Conservation (phyloP, 1,140 invertebrate species). For the Solen grandis region DNA sequence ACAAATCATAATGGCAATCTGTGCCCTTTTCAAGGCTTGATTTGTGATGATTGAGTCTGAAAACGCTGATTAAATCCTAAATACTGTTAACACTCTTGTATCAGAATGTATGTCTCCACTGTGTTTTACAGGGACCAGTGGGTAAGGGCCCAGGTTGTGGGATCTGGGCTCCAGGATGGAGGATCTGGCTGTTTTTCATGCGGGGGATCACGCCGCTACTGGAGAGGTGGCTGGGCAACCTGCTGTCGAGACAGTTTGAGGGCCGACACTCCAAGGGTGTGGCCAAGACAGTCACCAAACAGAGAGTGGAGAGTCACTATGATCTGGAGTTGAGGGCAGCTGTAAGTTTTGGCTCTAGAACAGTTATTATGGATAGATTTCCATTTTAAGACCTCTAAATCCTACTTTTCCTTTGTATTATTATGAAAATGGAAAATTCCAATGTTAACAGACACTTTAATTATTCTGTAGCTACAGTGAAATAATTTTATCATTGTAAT, state of each 20-base stretch:
- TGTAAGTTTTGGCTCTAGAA: slow-evolving; percentile 82
- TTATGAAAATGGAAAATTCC: no score
- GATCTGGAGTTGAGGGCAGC: slow-evolving; percentile 98
- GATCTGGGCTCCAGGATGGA: slow-evolving; percentile 99
- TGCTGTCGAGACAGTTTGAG: slow-evolving; percentile 99
- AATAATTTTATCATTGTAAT: no score
- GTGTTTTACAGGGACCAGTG: slow-evolving; percentile 90
- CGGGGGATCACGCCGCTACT: slow-evolving; percentile 98
- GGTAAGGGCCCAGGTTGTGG: slow-evolving; percentile 99
- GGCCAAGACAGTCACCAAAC: slow-evolving; percentile 99
- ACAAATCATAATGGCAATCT: no score
- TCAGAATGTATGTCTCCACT: not conserved
- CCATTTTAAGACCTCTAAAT: no score
- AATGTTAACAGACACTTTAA: no score
- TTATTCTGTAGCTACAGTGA: no score
- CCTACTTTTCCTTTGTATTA: no score
- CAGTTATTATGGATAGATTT: no score
- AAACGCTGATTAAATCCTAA: no score
- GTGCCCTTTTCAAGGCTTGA: no score
- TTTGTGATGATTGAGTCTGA: no score
- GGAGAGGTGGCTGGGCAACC: slow-evolving; percentile 98
- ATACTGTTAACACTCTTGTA: no score
- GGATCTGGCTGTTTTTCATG: slow-evolving; percentile 99
- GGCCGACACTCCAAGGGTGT: slow-evolving; percentile 99
- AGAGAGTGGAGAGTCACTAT: slow-evolving; percentile 99